These are phyloP conservation scores for Petroica traversi DNA, from an alignment of 2,113 vertebrate species.

Conservation along the genomic window DNA sequence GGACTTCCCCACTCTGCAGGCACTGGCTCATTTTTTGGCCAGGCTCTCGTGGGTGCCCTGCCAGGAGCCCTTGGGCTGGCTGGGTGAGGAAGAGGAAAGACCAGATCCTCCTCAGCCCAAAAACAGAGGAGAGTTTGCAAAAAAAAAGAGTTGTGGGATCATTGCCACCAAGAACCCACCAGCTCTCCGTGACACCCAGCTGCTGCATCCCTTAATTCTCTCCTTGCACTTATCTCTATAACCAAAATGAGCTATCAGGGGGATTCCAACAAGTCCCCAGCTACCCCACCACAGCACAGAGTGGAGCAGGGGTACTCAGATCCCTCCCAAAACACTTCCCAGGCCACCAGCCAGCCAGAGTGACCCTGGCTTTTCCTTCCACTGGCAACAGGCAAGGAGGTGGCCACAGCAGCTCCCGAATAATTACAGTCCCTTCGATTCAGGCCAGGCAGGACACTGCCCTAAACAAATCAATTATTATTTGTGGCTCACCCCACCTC, in stretches of 20 bases:
- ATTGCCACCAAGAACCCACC: accelerated
- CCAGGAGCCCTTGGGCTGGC: neutral
- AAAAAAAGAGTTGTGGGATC: neutral
- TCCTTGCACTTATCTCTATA: neutral
- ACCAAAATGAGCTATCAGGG: accelerated
- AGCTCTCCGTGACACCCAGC: neutral
- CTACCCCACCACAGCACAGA: neutral
- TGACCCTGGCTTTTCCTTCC: neutral
- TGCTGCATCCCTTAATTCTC: neutral
- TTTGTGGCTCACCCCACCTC: neutral
- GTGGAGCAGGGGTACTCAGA: neutral
- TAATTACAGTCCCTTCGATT: neutral
- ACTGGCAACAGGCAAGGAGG: neutral
- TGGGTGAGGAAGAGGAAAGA: neutral
- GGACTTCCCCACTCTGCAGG: neutral
- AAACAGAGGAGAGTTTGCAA: neutral
- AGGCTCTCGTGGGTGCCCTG: neutral
- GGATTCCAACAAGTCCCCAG: neutral
- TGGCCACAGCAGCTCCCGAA: neutral
- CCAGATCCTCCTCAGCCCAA: neutral
- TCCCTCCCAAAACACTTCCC: neutral
- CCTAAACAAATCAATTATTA: neutral
- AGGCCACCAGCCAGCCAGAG: neutral
- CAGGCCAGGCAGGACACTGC: neutral
- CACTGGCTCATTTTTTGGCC: neutral